phyloP scores from a whole-genome alignment of 2,113 vertebrate genomes.

The Cochlearius cochlearius region DNA sequence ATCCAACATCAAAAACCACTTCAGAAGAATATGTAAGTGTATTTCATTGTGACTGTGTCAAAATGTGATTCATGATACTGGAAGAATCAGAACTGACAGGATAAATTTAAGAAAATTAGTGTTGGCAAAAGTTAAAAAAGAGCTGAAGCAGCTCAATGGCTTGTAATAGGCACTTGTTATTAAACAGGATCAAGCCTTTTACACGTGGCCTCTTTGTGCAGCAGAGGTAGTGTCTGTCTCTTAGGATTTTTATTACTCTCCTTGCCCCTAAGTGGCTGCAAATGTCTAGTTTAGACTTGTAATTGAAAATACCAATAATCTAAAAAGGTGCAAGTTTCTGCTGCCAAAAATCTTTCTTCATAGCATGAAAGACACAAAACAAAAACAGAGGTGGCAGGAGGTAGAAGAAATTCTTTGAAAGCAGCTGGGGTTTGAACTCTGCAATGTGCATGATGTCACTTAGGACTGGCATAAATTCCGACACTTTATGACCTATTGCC shows the following conservation, averaged over 20 bases:
- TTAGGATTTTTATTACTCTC: background rate
- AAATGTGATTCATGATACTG: background rate
- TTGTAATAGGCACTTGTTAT: background rate
- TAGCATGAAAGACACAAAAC: background rate
- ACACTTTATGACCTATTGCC: background rate
- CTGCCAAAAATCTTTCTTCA: background rate
- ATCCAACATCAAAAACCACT: background rate
- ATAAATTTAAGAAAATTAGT: background rate
- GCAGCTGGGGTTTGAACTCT: background rate
- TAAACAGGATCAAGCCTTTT: background rate
- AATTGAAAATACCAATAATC: background rate
- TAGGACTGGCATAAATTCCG: background rate
- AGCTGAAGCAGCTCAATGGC: background rate
- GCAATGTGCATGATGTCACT: background rate
- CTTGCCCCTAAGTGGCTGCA: background rate
- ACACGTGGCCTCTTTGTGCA: rapidly evolving
- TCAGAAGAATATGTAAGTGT: background rate
- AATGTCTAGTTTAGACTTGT: background rate
- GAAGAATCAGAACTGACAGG: background rate
- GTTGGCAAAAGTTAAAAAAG: background rate
- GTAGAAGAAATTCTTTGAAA: background rate
- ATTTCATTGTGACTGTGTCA: background rate
- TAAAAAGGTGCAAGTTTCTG: background rate
- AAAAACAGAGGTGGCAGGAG: background rate
- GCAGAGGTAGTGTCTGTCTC: background rate